Evolutionary conservation across 2,888 invertebrate genomes (phyloP).

Genomic region (Cyrtodaria siliqua): DNA sequence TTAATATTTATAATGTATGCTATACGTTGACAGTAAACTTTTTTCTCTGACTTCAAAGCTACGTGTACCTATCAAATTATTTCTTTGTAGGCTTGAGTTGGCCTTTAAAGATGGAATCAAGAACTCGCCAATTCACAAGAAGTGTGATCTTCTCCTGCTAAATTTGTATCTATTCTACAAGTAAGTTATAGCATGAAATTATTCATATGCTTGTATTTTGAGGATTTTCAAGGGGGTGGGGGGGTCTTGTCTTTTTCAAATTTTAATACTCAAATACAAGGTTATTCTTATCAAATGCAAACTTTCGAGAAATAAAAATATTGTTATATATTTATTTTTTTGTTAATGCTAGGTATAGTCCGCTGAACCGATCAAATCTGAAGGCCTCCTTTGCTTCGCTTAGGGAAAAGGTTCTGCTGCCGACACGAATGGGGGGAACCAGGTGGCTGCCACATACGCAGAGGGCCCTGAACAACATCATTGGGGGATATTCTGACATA

Average conservation of each 20-base stretch:
- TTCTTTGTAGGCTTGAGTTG: constrained; percentile 26
- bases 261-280: background rate
- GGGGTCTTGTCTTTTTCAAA: too few relatives aligned
- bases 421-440: constrained; percentile 43
- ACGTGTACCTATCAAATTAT: too few relatives aligned
- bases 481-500: constrained; percentile 27
- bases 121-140: background rate
- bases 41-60: too few relatives aligned
- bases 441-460: constrained; percentile 38
- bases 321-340: background rate
- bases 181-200: constrained; percentile 10
- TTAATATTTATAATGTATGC: too few relatives aligned
- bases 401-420: background rate
- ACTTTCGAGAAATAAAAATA: background rate
- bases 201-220: background rate
- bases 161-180: constrained; percentile 47
- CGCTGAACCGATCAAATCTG: constrained; percentile 38
- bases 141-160: constrained; percentile 24
- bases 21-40: too few relatives aligned
- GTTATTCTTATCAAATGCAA: background rate
- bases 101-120: constrained; percentile 31
- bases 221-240: background rate
- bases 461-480: constrained; percentile 13
- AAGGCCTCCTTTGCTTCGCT: constrained; percentile 15
- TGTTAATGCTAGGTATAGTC: constrained; percentile 26